These are phyloP conservation scores for Apocheima hispidaria DNA, from an alignment of 2,888 invertebrate species.

Conservation along the genomic window DNA sequence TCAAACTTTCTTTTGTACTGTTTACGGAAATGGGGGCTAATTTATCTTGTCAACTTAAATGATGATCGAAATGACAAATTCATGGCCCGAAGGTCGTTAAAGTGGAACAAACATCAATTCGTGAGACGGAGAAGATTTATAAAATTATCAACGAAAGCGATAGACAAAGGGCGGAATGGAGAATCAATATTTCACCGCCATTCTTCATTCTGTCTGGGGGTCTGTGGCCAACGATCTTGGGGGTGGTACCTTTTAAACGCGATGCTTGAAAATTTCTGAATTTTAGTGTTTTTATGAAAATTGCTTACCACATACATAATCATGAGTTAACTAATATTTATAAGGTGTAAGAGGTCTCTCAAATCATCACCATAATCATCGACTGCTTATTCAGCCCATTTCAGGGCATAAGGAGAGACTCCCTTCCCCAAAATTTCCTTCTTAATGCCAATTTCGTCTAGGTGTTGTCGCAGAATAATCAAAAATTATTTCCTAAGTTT, in stretches of 20 bases:
- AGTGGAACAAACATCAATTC: slow-evolving; percentile 36
- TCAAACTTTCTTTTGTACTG: slow-evolving; percentile 21
- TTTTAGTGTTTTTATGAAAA: neutral
- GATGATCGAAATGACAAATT: slow-evolving; percentile 34
- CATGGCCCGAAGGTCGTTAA: slow-evolving; percentile 27
- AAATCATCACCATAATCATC: too few relatives aligned
- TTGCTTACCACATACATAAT: neutral
- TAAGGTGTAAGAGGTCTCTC: too few relatives aligned
- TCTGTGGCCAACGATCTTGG: slow-evolving; percentile 37
- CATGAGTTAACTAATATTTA: too few relatives aligned
- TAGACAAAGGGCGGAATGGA: slow-evolving; percentile 49
- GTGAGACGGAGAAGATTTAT: slow-evolving; percentile 37
- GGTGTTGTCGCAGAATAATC: too few relatives aligned
- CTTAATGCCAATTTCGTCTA: too few relatives aligned
- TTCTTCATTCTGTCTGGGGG: slow-evolving; percentile 44
- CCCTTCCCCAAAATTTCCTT: too few relatives aligned
- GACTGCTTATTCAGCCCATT: too few relatives aligned
- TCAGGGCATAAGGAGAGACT: too few relatives aligned
- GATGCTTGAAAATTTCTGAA: neutral
- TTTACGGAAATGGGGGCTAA: slow-evolving; percentile 33
- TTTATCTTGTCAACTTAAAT: slow-evolving; percentile 25
- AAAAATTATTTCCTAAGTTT: too few relatives aligned
- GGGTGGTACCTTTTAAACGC: slow-evolving; percentile 20
- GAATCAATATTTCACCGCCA: slow-evolving; percentile 57
- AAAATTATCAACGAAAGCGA: slow-evolving; percentile 43